A percentile compares a stretch with the other conserved stretches of the same genome.
These are phyloP conservation scores for Sinopyrophorus schimmeli DNA, from an alignment of 2,888 invertebrate genomes.

Conservation along the genomic window DNA sequence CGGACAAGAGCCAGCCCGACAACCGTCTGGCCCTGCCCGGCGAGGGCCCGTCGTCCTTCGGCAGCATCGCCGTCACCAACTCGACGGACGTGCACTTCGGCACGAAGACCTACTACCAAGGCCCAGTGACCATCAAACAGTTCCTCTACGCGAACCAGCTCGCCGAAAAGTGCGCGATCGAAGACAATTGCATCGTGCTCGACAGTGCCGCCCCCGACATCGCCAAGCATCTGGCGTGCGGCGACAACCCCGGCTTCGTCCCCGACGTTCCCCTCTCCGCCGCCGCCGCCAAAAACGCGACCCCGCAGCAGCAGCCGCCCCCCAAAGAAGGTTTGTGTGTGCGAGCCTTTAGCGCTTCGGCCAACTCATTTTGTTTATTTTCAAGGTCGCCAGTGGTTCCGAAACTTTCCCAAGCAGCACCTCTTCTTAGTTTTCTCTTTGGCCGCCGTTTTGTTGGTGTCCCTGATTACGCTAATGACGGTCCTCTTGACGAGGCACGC, in stretches of 20 bases:
- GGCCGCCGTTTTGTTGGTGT: constrained; percentile 21
- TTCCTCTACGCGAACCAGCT: constrained; percentile 58
- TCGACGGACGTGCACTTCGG: constrained; percentile 77
- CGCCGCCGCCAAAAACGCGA: background rate
- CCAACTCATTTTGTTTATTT: too few relatives aligned
- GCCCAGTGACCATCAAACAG: constrained; percentile 78
- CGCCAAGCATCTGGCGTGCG: constrained; percentile 3
- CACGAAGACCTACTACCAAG: constrained; percentile 75
- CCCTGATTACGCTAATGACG: constrained; percentile 24
- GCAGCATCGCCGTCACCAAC: constrained; percentile 67
- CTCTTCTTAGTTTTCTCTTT: constrained; percentile 18
- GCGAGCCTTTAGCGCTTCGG: too few relatives aligned
- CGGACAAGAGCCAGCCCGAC: constrained; percentile 16
- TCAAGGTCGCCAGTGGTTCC: constrained; percentile 35
- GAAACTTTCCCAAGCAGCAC: constrained; percentile 27
- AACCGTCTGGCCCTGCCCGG: constrained; percentile 26
- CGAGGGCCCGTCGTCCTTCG: constrained; percentile 55
- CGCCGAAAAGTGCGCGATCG: constrained; percentile 16
- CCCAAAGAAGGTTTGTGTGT: constrained; percentile 3
- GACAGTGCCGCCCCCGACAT: constrained; percentile 10
- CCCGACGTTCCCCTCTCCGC: constrained; percentile 7
- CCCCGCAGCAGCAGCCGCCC: background rate
- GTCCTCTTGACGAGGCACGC: constrained; percentile 24
- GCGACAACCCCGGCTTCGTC: constrained; percentile 19
- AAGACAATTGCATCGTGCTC: constrained; percentile 13